These are phyloP conservation scores for Philopedon plagiatum DNA, from an alignment of 2,888 invertebrate species.

Conservation along the genomic window DNA sequence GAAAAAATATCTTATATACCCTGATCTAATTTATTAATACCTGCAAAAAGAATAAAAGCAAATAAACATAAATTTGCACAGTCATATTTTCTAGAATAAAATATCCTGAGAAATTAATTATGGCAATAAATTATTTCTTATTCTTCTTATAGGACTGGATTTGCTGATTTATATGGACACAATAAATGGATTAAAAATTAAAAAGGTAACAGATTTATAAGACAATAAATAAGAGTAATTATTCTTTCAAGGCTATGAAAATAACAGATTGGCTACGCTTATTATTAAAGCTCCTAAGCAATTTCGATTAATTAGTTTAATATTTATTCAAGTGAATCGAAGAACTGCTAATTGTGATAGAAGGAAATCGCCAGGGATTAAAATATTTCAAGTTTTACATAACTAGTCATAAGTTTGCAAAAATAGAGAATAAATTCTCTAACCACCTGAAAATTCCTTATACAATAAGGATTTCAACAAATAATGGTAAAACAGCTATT, in stretches of 20 bases:
- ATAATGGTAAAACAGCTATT: no score
- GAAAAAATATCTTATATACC: no score
- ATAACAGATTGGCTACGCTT: not conserved
- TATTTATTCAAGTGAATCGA: not conserved
- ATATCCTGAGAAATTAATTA: not conserved
- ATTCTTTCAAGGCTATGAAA: not conserved
- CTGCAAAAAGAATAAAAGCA: no score
- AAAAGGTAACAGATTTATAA: constrained; percentile 1
- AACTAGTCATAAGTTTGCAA: no score
- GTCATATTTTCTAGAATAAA: constrained; percentile 9
- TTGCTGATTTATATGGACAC: not conserved
- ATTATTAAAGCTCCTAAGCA: not conserved
- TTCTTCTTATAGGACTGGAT: constrained; percentile 12
- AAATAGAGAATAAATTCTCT: no score
- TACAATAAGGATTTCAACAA: no score
- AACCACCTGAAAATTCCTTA: no score
- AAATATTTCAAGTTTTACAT: no score
- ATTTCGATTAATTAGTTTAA: not conserved
- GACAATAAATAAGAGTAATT: constrained; percentile 10
- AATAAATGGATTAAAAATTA: not conserved
- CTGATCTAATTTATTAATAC: no score
- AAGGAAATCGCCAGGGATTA: no score
- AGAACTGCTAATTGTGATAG: no score
- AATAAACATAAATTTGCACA: no score
- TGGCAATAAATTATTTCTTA: not conserved